phyloP scores from a whole-genome alignment of 2,888 invertebrate species.

The Serrognathus titanus region DNA sequence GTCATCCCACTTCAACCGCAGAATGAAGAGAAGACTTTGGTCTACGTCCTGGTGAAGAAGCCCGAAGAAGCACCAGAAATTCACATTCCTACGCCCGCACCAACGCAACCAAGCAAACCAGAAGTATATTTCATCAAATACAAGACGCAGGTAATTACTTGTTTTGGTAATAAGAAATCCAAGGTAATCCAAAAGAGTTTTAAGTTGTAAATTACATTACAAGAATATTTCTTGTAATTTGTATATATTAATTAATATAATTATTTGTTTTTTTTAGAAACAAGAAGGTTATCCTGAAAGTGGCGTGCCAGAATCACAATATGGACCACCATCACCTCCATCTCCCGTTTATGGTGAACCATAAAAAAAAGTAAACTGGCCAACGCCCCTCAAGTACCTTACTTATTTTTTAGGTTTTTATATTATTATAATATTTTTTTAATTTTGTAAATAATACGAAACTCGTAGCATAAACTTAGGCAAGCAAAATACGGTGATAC shows the following conservation, averaged over 20 bases:
- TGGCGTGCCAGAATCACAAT: slow-evolving; percentile 49
- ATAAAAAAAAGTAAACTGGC: slow-evolving; percentile 29
- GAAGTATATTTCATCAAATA: slow-evolving; percentile 90
- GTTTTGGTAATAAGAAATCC: background rate
- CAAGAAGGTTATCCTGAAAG: slow-evolving; percentile 47
- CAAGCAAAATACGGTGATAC: slow-evolving; percentile 20
- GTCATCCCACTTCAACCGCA: slow-evolving; percentile 78
- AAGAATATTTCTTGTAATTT: background rate
- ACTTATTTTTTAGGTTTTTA: background rate
- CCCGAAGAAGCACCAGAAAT: slow-evolving; percentile 81
- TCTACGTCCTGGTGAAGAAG: slow-evolving; percentile 85
- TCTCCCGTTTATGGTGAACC: slow-evolving; percentile 63
- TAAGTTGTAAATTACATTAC: background rate
- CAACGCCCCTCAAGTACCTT: slow-evolving; percentile 10
- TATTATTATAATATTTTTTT: background rate
- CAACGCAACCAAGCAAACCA: slow-evolving; percentile 84
- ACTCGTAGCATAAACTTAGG: background rate
- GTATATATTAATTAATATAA: background rate
- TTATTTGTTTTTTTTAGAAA: slow-evolving; percentile 31
- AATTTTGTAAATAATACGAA: background rate
- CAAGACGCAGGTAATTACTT: slow-evolving; percentile 68
- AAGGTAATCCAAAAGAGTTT: background rate
- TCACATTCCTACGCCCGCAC: slow-evolving; percentile 72
- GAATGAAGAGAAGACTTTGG: slow-evolving; percentile 85
- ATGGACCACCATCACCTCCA: slow-evolving; percentile 51